Evolutionary conservation across 1,140 invertebrate species (phyloP).

Genomic region (Nylanderia fulva): DNA sequence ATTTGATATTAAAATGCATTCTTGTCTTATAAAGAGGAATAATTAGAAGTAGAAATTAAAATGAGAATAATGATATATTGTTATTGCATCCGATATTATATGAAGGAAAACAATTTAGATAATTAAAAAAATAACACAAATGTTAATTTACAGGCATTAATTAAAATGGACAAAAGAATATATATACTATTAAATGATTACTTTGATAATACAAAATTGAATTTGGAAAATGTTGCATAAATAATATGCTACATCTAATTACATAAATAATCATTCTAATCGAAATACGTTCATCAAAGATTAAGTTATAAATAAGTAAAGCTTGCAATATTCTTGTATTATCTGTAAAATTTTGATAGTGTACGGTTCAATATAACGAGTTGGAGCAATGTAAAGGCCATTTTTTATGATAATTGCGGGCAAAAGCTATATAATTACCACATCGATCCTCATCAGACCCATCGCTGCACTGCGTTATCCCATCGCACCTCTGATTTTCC

Average conservation of each 20-base stretch:
- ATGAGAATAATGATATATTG: not conserved
- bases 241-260: not conserved
- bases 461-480: conserved; percentile 90
- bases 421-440: conserved; percentile 73
- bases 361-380: not conserved
- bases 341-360: not conserved
- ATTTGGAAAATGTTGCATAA: not conserved
- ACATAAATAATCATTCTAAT: conserved; percentile 3
- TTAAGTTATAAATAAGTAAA: not conserved
- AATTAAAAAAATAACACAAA: not conserved
- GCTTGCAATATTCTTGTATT: not conserved
- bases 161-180: not conserved
- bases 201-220: not conserved
- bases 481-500: conserved; percentile 89
- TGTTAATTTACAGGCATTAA: not conserved
- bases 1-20: not conserved
- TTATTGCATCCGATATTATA: not conserved
- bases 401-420: conserved; percentile 36
- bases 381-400: conserved; percentile 39
- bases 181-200: not conserved
- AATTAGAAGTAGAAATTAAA: not conserved
- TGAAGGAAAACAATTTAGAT: not conserved
- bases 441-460: conserved; percentile 90
- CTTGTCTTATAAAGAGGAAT: not conserved
- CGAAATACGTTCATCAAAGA: not conserved